Base-by-base conservation (phyloP, 2,888 invertebrate genomes). In the Epinotia brunnichana region DNA sequence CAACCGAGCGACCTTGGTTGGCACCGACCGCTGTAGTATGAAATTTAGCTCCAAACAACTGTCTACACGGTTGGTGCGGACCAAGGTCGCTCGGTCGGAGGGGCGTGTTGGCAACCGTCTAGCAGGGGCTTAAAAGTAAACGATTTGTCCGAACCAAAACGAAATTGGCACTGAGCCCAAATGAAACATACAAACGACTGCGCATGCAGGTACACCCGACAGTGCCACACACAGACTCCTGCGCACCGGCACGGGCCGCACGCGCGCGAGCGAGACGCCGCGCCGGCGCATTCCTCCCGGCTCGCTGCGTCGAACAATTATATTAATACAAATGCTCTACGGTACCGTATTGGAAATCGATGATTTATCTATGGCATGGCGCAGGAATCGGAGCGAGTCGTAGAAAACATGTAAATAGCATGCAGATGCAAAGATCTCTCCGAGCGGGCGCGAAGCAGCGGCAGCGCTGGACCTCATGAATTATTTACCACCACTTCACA, bases 381-480 rank as follows among this genome's bases (percentile, higher is more conserved):
- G 70, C 35, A 72, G 66, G 70, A 78, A 79, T 70, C 78, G 79
- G 77, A 80, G 79, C 79, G 78, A 63, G 73, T 74, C 79, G 71
- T 76, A 78, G 78, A 76, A 79, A 79, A 77, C 76, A 76, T 77
- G 79, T 74, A 76, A 75, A 77, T 62, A 57, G 35, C 70, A 51
- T 19, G 64, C 64, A 64, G 64, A 64, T 64, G 19, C 53, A 54
- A 15, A 29, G 64, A 64, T 64, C 53, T 64, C 64, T 54, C 53
- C 21, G 44, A 15, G 44, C 4, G 15, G 4, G 44, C 41, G 41
- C 56, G n/a, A 24, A 51, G 44, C 15, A n/a, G 44, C 56, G 11
- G 53, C 19, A 1, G 39, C 39, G 53, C 17, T 4, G 19, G 15
- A 19, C 10, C 53, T 4, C 3, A 35, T 64, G 39, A 19, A 64